Percentiles rank a stretch among this genome's conserved stretches.
Conservation (phyloP, 2,888 invertebrate genomes). For the Caenorhabditis sp. region DNA sequence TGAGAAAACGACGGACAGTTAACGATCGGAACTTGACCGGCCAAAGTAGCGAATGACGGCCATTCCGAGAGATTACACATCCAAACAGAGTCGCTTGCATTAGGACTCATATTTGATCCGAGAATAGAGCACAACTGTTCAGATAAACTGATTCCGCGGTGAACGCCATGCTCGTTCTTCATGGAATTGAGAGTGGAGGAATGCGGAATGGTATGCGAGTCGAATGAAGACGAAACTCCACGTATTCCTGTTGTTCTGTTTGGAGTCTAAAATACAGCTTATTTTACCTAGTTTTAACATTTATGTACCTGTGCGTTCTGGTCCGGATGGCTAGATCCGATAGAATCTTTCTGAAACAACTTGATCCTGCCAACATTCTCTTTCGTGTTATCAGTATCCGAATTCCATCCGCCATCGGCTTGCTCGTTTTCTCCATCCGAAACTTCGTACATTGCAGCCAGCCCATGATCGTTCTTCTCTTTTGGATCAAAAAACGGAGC, state of each 20-base stretch:
- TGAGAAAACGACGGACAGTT: conserved; percentile 70
- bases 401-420: conserved; percentile 52
- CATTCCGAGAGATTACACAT: conserved; percentile 55
- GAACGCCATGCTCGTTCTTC: conserved; percentile 45
- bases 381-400: conserved; percentile 51
- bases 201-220: conserved; percentile 48
- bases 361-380: conserved; percentile 34
- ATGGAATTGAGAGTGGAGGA: conserved; percentile 47
- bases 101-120: conserved; percentile 35
- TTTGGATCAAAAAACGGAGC: conserved; percentile 71
- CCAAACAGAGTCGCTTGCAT: conserved; percentile 53
- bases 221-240: conserved; percentile 39
- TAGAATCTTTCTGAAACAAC: conserved; percentile 48
- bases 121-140: conserved; percentile 56
- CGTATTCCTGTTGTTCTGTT: conserved; percentile 15
- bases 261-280: conserved; percentile 44
- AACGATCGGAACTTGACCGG: conserved; percentile 70
- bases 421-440: conserved; percentile 57
- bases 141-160: conserved; percentile 42
- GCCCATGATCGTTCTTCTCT: conserved; percentile 48
- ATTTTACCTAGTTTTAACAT: no score
- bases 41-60: conserved; percentile 33
- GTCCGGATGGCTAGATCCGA: conserved; percentile 39
- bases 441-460: conserved; percentile 53
- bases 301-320: conserved; percentile 6